Base-by-base conservation (phyloP, 1,140 invertebrate species). In the Liolophura sinensis region DNA sequence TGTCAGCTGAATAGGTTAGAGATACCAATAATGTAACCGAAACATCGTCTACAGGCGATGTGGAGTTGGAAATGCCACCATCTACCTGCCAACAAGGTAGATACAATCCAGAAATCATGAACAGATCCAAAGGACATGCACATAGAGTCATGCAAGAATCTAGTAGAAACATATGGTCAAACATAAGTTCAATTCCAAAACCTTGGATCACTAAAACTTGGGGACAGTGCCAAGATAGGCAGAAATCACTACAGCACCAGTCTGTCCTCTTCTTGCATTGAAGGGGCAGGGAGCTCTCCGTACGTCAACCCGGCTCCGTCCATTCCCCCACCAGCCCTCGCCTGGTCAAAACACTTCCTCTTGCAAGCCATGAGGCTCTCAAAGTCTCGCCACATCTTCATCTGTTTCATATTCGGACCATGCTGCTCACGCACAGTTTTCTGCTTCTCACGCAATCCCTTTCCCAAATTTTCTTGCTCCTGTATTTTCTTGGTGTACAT, bases 341-440 rank as follows among this genome's bases (percentile, higher is more conserved):
- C 40, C 67, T 60, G 46, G 46, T 78, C 74, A 46, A 73, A 65
- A 58, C 83, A 81, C 60, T 77, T 69, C 57, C 76, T 71, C 69
- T 87, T 87, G 60, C 78, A 77, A 62, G 86, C 84, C 67, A 87
- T 65, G 0, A 87, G 73, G 27, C 78, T 72, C 62, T 87, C 79
- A 11, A 91, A 74, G 82, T 90, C 88, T 58, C 85, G 87, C 90
- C 90, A 92, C 81, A 90, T 87, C 69, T 88, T 86, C 64, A 88
- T 87, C 82, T 92, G 91, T 67, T 87, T 87, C 51, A 87, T 85
- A 50, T 87, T 86, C 50, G 85, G 81, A 12, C 83, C 77, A 52
- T 88, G 86, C 56, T 84, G 85, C 55, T 90, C 87, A 54, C 87
- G 86, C 0, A 90, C 83, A 50, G 78, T 77, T 74, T 88, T 89